These are phyloP conservation scores for Conchocele bisecta DNA, from an alignment of 2,888 invertebrate species.

Conservation along the genomic window DNA sequence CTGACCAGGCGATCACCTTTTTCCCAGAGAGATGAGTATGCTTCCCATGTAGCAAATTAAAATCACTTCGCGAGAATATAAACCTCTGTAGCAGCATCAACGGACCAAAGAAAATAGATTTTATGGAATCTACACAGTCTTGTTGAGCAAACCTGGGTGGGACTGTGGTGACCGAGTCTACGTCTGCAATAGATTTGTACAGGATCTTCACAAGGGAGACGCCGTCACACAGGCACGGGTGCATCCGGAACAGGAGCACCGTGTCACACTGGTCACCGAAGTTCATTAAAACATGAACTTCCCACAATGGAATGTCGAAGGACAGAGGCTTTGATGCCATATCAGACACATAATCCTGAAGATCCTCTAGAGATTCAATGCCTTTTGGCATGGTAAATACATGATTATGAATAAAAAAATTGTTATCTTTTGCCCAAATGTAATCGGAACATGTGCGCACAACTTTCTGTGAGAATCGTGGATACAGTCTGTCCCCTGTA, in stretches of 20 bases:
- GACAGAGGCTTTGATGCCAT: slow-evolving; percentile 83
- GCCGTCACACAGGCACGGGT: slow-evolving; percentile 85
- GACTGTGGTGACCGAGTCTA: slow-evolving; percentile 72
- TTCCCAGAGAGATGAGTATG: slow-evolving; percentile 76
- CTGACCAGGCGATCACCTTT: slow-evolving; percentile 84
- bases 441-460: slow-evolving; percentile 82
- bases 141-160: slow-evolving; percentile 53
- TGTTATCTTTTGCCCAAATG: slow-evolving; percentile 84
- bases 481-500: slow-evolving; percentile 82
- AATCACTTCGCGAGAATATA: slow-evolving; percentile 82
- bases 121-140: slow-evolving; percentile 68
- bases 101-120: slow-evolving; percentile 84
- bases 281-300: slow-evolving; percentile 84
- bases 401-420: slow-evolving; percentile 84
- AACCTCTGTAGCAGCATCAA: slow-evolving; percentile 84
- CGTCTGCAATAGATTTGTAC: slow-evolving; percentile 80
- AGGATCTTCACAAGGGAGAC: slow-evolving; percentile 83
- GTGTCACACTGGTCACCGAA: slow-evolving; percentile 83
- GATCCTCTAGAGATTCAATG: slow-evolving; percentile 79
- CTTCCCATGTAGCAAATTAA: slow-evolving; percentile 82
- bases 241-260: slow-evolving; percentile 83
- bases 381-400: slow-evolving; percentile 82
- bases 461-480: slow-evolving; percentile 84
- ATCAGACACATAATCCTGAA: slow-evolving; percentile 83
- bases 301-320: slow-evolving; percentile 84